Evolutionary conservation across 2,113 vertebrate genomes (phyloP).

Genomic region (Lagopus leucura): DNA sequence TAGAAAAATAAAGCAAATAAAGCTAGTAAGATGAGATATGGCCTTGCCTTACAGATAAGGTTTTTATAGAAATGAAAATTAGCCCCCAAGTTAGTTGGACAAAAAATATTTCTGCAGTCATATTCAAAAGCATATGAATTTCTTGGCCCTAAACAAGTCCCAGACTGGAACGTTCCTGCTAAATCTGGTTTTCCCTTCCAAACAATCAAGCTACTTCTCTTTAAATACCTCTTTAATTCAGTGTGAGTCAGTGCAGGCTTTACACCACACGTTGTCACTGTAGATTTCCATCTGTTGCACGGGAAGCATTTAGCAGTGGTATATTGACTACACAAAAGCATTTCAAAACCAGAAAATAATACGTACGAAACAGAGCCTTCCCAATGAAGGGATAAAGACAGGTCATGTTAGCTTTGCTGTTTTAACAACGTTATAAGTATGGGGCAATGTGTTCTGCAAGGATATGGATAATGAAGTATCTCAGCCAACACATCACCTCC

Average conservation of each 20-base stretch:
- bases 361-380: background rate
- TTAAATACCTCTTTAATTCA: conserved; percentile 59
- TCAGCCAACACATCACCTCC: background rate
- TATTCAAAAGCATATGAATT: background rate
- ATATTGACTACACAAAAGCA: background rate
- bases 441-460: background rate
- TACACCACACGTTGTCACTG: conserved; percentile 57
- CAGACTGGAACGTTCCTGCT: background rate
- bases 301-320: background rate
- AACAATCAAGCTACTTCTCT: conserved; percentile 30
- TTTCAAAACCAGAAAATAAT: background rate
- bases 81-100: conserved; percentile 39
- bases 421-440: background rate
- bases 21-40: conserved; percentile 50
- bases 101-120: background rate
- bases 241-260: conserved; percentile 9
- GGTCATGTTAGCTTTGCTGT: background rate
- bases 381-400: background rate
- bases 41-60: conserved; percentile 13
- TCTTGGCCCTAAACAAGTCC: background rate
- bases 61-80: conserved; percentile 20
- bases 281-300: conserved; percentile 56
- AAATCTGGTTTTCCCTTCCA: conserved; percentile 22
- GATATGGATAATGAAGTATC: background rate
- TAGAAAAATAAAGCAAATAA: conserved; percentile 57